Evolutionary conservation across 2,888 invertebrate genomes (phyloP), one percentile per base, ranked within the genome.

Genomic region (Biston stratarius): DNA sequence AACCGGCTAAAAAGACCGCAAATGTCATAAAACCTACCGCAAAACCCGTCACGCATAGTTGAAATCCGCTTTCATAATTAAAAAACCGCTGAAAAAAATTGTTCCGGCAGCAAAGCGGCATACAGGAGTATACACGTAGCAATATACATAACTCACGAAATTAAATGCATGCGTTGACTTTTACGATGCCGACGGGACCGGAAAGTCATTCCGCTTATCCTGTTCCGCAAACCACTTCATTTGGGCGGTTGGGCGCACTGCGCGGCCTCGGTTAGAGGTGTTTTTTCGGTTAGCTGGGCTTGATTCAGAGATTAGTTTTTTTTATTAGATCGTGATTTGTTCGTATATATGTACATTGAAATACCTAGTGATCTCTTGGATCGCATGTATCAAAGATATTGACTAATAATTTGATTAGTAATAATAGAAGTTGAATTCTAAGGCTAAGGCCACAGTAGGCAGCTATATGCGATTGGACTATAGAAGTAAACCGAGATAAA

Each of bases 111-210:
- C 56, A 49, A 61, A 64, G 55, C 51, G 42, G 59, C 65, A 58
- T 58, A 58, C 64, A 44, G 49, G 64, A 61, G 59, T 49, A 63
- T 47, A 56, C 65, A 67, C 53, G 66, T 67, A 59, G 58, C 67
- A 71, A 69, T 68, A 71, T 73, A 73, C 75, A 84, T 88, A 87
- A 85, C 83, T 86, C 82, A 80, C 76, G 72, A 84, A 87, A 89
- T 89, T 87, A 88, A 89, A 88, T 87, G 88, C 89, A 88, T 85
- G 88, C 87, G 89, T 88, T 85, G 88, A 87, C 84, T 87, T 89
- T 89, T 89, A 89, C 86, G 86, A 82, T 78, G 79, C 87, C 86
- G 62, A 65, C 67, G 89, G 83, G 88, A 82, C 84, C 82, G 85
- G 86, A 81, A 86, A 87, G 87, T 87, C 86, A 85, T 89, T 84